Percentiles rank a stretch among this genome's conserved stretches.
These are phyloP conservation scores for Andricus curvator DNA, from an alignment of 2,888 invertebrate species.

Conservation along the genomic window DNA sequence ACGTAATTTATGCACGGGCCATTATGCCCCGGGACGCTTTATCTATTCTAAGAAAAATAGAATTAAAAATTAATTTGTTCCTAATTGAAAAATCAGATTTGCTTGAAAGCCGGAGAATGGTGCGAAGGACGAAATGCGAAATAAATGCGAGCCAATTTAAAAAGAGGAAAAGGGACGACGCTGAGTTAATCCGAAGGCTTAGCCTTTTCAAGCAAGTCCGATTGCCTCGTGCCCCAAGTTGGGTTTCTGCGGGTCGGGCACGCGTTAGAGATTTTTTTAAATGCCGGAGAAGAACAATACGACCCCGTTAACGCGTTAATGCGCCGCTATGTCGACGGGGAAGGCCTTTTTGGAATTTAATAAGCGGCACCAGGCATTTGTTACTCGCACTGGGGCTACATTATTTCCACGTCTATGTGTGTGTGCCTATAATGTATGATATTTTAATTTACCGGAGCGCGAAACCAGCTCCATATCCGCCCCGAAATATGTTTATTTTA, in stretches of 20 bases:
- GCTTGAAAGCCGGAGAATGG: constrained; percentile 30
- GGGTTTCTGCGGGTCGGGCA: constrained; percentile 52
- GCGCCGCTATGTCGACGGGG: constrained; percentile 36
- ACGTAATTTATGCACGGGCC: no score
- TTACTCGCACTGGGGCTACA: constrained; percentile 47
- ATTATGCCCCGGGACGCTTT: no score
- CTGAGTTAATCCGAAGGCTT: constrained; percentile 34
- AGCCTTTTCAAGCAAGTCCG: constrained; percentile 39
- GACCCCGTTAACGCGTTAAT: constrained; percentile 36
- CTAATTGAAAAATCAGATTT: constrained; percentile 40
- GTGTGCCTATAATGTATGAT: constrained; percentile 17
- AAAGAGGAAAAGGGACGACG: constrained; percentile 28
- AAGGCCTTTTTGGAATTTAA: constrained; percentile 58
- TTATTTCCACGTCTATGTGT: constrained; percentile 16
- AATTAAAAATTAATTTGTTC: constrained; percentile 8
- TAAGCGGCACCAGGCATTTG: constrained; percentile 55
- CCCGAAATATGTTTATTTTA: constrained; percentile 27
- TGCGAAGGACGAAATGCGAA: constrained; percentile 19
- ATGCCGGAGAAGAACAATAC: constrained; percentile 53
- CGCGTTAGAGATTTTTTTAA: constrained; percentile 61
- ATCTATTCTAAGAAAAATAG: background rate
- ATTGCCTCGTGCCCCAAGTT: constrained; percentile 33
- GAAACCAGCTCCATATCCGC: constrained; percentile 6
- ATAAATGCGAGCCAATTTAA: constrained; percentile 36
- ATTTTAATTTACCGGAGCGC: constrained; percentile 35